These are phyloP conservation scores for Dromas ardeola DNA, from an alignment of 2,113 vertebrate species.

Conservation along the genomic window DNA sequence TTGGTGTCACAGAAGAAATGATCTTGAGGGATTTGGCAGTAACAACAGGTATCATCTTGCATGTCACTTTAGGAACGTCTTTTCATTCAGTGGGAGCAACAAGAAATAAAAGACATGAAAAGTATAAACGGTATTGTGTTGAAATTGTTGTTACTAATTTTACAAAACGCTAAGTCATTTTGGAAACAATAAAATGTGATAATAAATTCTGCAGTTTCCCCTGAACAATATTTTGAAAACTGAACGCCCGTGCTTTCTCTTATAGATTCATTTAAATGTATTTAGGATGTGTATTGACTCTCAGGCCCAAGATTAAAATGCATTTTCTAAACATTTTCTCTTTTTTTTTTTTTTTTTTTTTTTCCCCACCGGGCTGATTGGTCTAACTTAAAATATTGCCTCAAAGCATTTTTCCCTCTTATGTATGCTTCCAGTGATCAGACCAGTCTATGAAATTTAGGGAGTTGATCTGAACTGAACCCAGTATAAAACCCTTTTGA, in stretches of 20 bases:
- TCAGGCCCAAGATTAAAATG: not conserved
- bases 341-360: not conserved
- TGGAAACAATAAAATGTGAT: not conserved
- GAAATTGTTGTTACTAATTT: not conserved
- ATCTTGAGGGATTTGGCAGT: not conserved
- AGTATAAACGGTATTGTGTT: not conserved
- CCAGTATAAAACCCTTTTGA: not conserved
- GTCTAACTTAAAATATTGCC: not conserved
- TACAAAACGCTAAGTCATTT: not conserved
- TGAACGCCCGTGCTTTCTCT: not conserved
- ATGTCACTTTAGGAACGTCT: not conserved
- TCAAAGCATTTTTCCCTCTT: not conserved
- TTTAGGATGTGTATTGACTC: not conserved
- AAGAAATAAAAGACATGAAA: not conserved
- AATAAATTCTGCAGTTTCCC: not conserved
- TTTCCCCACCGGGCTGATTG: not conserved
- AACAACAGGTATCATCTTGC: not conserved
- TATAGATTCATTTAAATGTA: not conserved
- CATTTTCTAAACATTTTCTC: not conserved
- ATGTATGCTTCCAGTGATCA: not conserved
- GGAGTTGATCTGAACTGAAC: constrained; percentile 8
- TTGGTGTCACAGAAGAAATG: not conserved
- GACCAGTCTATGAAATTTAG: constrained; percentile 12
- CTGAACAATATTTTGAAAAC: not conserved
- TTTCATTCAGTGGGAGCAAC: not conserved